These are phyloP conservation scores for Sphaeridia pumilis DNA, from an alignment of 2,888 invertebrate species.

Conservation along the genomic window DNA sequence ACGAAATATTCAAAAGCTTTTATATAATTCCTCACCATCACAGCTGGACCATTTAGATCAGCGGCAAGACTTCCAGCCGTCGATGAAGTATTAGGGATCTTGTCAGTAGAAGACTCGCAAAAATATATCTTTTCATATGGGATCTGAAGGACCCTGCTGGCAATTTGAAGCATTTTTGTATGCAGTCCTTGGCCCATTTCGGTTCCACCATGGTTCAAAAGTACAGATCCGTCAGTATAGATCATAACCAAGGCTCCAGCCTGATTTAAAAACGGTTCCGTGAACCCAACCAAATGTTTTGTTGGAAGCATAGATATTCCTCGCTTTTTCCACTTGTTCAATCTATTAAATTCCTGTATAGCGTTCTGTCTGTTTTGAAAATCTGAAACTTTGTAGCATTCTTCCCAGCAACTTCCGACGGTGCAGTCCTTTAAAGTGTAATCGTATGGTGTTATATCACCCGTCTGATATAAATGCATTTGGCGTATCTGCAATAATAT, in stretches of 20 bases:
- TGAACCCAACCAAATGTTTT: slow-evolving; percentile 73
- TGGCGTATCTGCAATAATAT: slow-evolving; percentile 43
- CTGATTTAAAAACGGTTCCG: slow-evolving; percentile 70
- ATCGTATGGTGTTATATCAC: slow-evolving; percentile 63
- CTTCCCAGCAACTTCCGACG: slow-evolving; percentile 61
- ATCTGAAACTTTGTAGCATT: slow-evolving; percentile 58
- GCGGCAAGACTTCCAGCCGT: slow-evolving; percentile 82
- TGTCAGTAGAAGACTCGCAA: slow-evolving; percentile 73
- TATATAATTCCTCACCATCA: slow-evolving; percentile 46
- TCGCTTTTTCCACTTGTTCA: slow-evolving; percentile 72
- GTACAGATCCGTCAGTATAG: slow-evolving; percentile 51
- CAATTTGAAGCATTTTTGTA: slow-evolving; percentile 81
- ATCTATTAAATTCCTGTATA: slow-evolving; percentile 60
- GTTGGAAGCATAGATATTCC: slow-evolving; percentile 71
- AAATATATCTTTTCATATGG: slow-evolving; percentile 63
- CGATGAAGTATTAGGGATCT: slow-evolving; percentile 79
- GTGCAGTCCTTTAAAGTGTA: slow-evolving; percentile 63
- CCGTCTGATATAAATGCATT: slow-evolving; percentile 68
- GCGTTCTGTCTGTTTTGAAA: slow-evolving; percentile 47
- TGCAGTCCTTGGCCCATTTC: slow-evolving; percentile 97
- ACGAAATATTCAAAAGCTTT: background rate
- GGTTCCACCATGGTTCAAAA: slow-evolving; percentile 48
- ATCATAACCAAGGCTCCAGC: slow-evolving; percentile 74
- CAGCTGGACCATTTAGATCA: slow-evolving; percentile 84
- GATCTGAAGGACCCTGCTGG: slow-evolving; percentile 59